Evolutionary conservation across 1,140 invertebrate species (phyloP), one percentile per base, ranked within the genome.

Genomic region (Drosophila hydei): DNA sequence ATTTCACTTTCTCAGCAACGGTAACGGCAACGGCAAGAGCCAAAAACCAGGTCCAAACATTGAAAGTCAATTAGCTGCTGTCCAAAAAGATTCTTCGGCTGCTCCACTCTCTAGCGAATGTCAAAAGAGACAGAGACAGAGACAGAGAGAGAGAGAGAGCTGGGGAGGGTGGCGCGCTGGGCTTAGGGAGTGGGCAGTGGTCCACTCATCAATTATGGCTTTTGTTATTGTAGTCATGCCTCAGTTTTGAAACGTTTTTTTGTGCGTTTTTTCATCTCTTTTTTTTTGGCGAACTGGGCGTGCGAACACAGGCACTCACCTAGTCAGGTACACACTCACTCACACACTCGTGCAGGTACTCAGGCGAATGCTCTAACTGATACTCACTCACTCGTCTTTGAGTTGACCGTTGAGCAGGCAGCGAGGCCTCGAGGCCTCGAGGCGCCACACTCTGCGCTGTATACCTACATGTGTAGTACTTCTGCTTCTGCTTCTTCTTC

Each of bases 11-110:
- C 81, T 87, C 77, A 76, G 63, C 65, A 5, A 7, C 14, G 38
- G 18, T 6, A 27, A 27, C 6, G 25, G 3, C 25, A 27, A 27
- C 25, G 25, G 30, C 30, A 33, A 33, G 0, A 6, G 30, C 18
- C 59, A 47, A 64, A 84, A 70, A 43, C 23, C 61, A 25, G 25
- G 4, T 30, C 38, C 79, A 61, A 76, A 87, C 81, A 87, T 81
- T 87, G 83, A 87, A 87, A 87, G 81, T 87, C 81, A 87, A 87
- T 87, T 87, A 87, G 81, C 81, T 61, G 72, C 63, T 78, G 75
- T 62, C 71, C 63, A 47, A 72, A 79, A 77, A 77, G 75, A 87
- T 88, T 87, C 81, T 87, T 60, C 72, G 58, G 18, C 43, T 19
- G 38, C 48, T 45, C 38, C 21, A 21, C 59, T 42, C 19, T 12